These are phyloP conservation scores for Propithecus coquereli DNA, from an alignment of 2,113 vertebrate genomes.

Conservation along the genomic window DNA sequence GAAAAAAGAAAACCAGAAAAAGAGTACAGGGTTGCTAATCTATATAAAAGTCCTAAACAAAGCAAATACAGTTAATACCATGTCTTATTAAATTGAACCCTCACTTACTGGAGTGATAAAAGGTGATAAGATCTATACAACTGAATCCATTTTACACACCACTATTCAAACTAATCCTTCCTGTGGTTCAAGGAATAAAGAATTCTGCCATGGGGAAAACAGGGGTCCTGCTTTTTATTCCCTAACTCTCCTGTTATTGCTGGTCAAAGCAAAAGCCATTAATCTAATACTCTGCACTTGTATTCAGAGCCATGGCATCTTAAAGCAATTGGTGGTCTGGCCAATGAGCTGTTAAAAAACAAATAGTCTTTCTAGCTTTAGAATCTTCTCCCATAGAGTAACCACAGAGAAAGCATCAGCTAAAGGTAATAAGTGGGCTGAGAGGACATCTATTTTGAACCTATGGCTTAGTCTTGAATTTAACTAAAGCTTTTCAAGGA, in stretches of 20 bases:
- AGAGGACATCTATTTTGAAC: constrained; percentile 1
- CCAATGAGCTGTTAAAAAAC: constrained; percentile 58
- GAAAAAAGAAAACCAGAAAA: neutral
- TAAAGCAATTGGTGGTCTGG: constrained; percentile 54
- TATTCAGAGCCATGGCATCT: constrained; percentile 32
- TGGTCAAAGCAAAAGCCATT: constrained; percentile 47
- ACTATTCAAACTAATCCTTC: constrained; percentile 45
- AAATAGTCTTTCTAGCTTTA: constrained; percentile 42
- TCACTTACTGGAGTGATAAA: constrained; percentile 58
- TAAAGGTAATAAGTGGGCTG: constrained; percentile 14
- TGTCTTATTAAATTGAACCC: constrained; percentile 67
- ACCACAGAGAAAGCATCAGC: constrained; percentile 22
- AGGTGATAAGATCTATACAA: constrained; percentile 55
- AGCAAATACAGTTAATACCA: constrained; percentile 53
- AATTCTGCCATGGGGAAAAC: neutral
- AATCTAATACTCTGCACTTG: constrained; percentile 46
- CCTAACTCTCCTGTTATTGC: constrained; percentile 48
- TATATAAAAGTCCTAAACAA: constrained; percentile 65
- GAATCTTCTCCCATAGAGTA: neutral
- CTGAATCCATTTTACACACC: constrained; percentile 54
- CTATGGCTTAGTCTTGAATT: neutral
- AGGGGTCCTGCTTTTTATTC: constrained; percentile 50
- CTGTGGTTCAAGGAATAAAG: constrained; percentile 59
- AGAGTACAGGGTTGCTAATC: constrained; percentile 28
- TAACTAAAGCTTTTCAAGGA: neutral